Conservation (phyloP, 1,140 invertebrate species). For the Cheumatopsyche charites region DNA sequence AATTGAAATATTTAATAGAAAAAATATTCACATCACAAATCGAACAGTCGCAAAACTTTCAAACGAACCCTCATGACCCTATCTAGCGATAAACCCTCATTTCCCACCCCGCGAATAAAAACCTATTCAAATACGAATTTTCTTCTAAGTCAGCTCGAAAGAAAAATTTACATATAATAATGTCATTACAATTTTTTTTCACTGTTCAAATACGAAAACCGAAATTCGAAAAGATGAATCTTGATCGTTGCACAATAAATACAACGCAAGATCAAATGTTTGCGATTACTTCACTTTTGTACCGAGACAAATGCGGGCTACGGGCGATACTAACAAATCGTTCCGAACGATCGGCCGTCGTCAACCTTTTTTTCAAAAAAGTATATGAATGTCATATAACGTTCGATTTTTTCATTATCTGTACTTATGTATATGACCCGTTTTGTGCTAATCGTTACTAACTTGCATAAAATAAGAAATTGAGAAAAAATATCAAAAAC, state of each 20-base stretch:
- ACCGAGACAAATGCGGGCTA: constrained; percentile 32
- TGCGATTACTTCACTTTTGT: constrained; percentile 35
- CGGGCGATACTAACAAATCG: constrained; percentile 34
- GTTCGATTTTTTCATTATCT: too few species aligned
- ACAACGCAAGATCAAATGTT: constrained; percentile 33
- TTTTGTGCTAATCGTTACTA: too few species aligned
- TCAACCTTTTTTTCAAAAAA: constrained; percentile 16
- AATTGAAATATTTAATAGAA: too few species aligned
- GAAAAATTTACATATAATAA: too few species aligned
- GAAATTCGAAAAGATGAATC: background rate
- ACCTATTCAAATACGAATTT: background rate
- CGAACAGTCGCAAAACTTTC: too few species aligned
- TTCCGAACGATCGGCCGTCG: background rate
- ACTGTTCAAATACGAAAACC: too few species aligned
- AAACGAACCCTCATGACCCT: too few species aligned
- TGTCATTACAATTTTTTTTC: too few species aligned
- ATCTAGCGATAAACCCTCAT: background rate
- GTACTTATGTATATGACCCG: too few species aligned
- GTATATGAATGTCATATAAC: background rate
- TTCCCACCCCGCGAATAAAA: background rate
- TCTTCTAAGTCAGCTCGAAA: background rate
- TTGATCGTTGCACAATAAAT: constrained; percentile 12
- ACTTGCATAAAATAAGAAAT: too few species aligned
- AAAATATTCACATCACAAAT: too few species aligned
- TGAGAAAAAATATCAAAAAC: too few species aligned